Conservation (phyloP, 2,797 vertebrate genomes). For the Galago senegalensis region DNA sequence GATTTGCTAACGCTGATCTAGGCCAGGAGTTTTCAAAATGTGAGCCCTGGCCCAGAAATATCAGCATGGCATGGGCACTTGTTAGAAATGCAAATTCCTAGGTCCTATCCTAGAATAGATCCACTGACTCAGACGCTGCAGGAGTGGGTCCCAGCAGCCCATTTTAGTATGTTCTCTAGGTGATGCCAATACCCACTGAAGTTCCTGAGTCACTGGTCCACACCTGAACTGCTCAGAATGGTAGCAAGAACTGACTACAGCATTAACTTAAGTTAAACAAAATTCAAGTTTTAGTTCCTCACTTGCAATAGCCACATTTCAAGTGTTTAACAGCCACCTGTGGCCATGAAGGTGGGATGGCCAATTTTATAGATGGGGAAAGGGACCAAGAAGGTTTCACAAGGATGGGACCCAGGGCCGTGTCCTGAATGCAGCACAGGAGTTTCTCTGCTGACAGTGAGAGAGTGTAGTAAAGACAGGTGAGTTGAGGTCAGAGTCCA, state of each 20-base stretch:
- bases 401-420: not conserved
- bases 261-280: not conserved
- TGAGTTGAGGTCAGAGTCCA: accelerated
- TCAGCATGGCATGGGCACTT: not conserved
- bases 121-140: not conserved
- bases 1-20: not conserved
- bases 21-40: not conserved
- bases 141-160: not conserved
- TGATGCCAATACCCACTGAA: not conserved
- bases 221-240: not conserved
- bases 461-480: not conserved
- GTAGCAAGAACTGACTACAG: not conserved
- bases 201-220: not conserved
- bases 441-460: not conserved
- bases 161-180: not conserved
- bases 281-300: not conserved
- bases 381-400: not conserved
- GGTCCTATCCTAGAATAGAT: not conserved
- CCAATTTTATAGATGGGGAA: not conserved
- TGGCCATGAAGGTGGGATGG: not conserved
- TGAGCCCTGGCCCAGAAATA: not conserved
- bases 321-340: not conserved
- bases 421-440: not conserved
- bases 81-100: not conserved
- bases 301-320: not conserved